Evolutionary conservation across 2,888 invertebrate genomes (phyloP).

Genomic region (Xylophagus ater): DNA sequence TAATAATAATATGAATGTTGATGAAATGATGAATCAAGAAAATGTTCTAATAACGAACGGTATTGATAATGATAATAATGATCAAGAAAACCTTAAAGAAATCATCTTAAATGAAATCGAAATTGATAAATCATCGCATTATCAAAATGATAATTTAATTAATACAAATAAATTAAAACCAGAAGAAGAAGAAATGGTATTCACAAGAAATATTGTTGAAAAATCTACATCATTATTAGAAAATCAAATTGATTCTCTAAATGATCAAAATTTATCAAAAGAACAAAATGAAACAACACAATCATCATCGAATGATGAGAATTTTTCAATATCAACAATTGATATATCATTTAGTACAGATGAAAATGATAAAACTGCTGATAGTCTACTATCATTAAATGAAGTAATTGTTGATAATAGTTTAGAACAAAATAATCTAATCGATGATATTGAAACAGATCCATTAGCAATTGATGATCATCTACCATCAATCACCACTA

Average conservation of each 20-base stretch:
- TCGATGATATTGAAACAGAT: conserved; percentile 31
- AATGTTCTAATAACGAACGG: background rate
- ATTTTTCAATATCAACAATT: too few relatives aligned
- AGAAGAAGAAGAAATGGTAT: conserved; percentile 7
- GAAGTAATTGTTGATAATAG: conserved; percentile 31
- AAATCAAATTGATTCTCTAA: background rate
- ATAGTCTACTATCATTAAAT: too few relatives aligned
- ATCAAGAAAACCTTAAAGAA: too few relatives aligned
- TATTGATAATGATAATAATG: conserved; percentile 5
- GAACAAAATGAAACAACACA: too few relatives aligned
- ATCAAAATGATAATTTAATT: too few relatives aligned
- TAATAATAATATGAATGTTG: background rate
- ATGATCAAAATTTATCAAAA: too few relatives aligned
- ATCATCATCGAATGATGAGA: conserved; percentile 11
- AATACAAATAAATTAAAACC: too few relatives aligned
- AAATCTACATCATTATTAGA: conserved; percentile 2
- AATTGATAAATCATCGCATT: background rate
- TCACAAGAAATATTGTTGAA: conserved; percentile 12
- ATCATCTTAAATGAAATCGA: background rate
- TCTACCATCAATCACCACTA: conserved; percentile 11
- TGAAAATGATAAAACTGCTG: too few relatives aligned
- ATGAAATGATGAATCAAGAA: background rate
- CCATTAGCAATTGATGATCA: conserved; percentile 37
- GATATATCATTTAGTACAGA: too few relatives aligned
- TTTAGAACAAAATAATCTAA: conserved; percentile 27